Conservation (phyloP, 2,888 invertebrate genomes). For the Phymatocera aterrima region DNA sequence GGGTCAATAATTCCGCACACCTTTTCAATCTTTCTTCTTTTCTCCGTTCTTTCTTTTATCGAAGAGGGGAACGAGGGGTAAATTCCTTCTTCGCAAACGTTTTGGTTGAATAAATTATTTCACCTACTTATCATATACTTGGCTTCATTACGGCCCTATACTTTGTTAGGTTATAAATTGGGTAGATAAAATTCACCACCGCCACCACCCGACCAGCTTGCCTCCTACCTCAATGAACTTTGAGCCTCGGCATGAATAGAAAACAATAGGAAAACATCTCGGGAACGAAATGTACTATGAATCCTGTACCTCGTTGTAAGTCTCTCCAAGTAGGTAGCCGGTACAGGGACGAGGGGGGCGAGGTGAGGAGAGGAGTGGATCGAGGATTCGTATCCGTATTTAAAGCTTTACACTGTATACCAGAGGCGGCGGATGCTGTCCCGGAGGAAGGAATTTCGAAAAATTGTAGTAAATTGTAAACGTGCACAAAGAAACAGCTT, state of each 20-base stretch:
- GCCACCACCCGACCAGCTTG: too few species aligned
- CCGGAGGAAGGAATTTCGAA: too few species aligned
- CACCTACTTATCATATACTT: too few species aligned
- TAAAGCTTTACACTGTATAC: too few species aligned
- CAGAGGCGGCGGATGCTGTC: too few species aligned
- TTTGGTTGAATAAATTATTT: slow-evolving; percentile 60
- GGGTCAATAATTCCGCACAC: background rate
- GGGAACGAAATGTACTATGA: slow-evolving; percentile 12
- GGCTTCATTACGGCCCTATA: slow-evolving; percentile 59
- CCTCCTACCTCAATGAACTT: slow-evolving; percentile 54
- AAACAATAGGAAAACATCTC: slow-evolving; percentile 10
- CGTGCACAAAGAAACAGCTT: too few species aligned
- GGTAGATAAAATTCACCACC: slow-evolving; percentile 50
- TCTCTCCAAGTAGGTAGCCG: too few species aligned
- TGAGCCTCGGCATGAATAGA: slow-evolving; percentile 40
- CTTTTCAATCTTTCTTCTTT: background rate
- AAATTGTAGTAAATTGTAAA: too few species aligned
- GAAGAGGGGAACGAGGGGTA: too few species aligned
- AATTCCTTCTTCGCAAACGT: slow-evolving; percentile 14
- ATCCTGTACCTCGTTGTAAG: background rate
- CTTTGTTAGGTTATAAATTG: slow-evolving; percentile 49
- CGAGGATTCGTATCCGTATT: too few species aligned
- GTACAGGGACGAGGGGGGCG: too few species aligned
- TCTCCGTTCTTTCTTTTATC: background rate
- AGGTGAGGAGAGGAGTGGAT: too few species aligned